Evolutionary conservation across 2,888 invertebrate species (phyloP).

Genomic region (Doris montereyensis): DNA sequence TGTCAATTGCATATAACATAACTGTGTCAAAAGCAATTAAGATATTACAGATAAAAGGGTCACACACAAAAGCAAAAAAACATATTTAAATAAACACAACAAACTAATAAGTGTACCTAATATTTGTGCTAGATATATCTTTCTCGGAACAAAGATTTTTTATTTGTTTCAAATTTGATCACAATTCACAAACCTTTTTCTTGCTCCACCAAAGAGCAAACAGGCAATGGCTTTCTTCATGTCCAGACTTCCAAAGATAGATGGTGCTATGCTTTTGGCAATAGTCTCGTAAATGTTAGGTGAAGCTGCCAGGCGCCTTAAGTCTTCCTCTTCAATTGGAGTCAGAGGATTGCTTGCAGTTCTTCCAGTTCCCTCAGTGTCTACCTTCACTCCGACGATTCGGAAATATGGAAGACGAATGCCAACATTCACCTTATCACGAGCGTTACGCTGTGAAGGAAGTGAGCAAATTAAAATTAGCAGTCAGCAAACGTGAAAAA

Average conservation of each 20-base stretch:
- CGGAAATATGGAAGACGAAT: conserved; percentile 95
- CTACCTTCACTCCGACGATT: conserved; percentile 91
- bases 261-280: conserved; percentile 93
- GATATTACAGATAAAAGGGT: too few relatives aligned
- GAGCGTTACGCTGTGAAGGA: conserved; percentile 77
- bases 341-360: conserved; percentile 65
- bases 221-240: conserved; percentile 98
- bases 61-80: too few relatives aligned
- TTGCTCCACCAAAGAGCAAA: conserved; percentile 90
- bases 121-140: not conserved
- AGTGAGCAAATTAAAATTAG: too few relatives aligned
- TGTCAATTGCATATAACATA: too few relatives aligned
- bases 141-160: not conserved
- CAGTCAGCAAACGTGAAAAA: too few relatives aligned
- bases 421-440: conserved; percentile 80
- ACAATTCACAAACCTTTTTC: conserved; percentile 73
- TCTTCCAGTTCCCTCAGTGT: conserved; percentile 76
- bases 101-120: not conserved
- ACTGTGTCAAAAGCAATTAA: too few relatives aligned
- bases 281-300: conserved; percentile 91
- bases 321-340: conserved; percentile 82
- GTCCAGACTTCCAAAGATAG: conserved; percentile 93
- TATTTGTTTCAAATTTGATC: too few relatives aligned
- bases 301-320: conserved; percentile 86
- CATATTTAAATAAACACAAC: not conserved